phyloP scores from a whole-genome alignment of 2,888 invertebrate species.

The Cryptus viduatorius region DNA sequence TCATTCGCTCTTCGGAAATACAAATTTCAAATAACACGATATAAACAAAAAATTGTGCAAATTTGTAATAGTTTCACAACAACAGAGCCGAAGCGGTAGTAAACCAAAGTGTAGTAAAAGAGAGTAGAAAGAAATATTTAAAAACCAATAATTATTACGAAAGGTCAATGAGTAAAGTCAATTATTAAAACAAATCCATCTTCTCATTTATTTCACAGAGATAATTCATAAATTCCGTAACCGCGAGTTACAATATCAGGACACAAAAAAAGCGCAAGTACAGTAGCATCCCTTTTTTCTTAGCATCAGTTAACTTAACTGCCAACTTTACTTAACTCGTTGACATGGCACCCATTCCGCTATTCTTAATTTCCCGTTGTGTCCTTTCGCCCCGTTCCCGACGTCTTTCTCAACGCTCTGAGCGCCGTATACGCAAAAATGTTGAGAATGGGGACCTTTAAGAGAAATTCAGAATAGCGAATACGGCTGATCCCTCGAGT shows the following conservation, averaged over 20 bases:
- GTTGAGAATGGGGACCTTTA: too few relatives aligned
- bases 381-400: too few relatives aligned
- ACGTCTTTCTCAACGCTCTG: too few relatives aligned
- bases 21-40: not conserved
- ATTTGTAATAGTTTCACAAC: not conserved
- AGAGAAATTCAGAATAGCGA: too few relatives aligned
- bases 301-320: too few relatives aligned
- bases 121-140: not conserved
- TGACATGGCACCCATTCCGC: too few relatives aligned
- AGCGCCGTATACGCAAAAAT: too few relatives aligned
- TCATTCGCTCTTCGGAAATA: constrained; percentile 22
- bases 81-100: not conserved
- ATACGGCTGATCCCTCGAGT: too few relatives aligned
- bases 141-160: not conserved
- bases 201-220: constrained; percentile 19
- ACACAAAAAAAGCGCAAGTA: not conserved
- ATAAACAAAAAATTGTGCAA: not conserved
- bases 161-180: constrained; percentile 7
- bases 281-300: too few relatives aligned
- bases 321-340: too few relatives aligned
- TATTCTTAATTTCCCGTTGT: too few relatives aligned
- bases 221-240: constrained; percentile 21
- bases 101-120: not conserved
- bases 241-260: not conserved
- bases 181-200: constrained; percentile 24